phyloP scores from a whole-genome alignment of 2,113 vertebrate genomes.

The Aplodontia rufa region DNA sequence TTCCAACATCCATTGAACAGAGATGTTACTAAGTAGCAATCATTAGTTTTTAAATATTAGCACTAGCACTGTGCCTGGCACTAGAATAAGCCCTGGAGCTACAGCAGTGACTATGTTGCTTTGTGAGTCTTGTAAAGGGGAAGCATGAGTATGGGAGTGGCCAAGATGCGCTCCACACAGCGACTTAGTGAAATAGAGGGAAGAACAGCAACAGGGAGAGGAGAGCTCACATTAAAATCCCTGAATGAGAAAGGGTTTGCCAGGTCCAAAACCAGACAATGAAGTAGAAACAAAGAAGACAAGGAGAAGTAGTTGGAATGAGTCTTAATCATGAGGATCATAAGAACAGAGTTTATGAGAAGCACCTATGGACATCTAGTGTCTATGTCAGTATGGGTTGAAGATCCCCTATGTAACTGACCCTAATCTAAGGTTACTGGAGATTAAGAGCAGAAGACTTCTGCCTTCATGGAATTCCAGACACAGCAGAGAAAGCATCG shows the following conservation, averaged over 20 bases:
- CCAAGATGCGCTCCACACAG: background rate
- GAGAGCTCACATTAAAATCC: background rate
- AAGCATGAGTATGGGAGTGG: background rate
- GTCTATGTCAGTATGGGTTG: background rate
- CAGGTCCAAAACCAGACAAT: background rate
- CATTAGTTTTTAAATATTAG: background rate
- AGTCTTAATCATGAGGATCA: background rate
- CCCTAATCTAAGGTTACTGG: background rate
- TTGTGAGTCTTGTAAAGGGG: background rate
- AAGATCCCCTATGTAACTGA: background rate
- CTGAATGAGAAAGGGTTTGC: background rate
- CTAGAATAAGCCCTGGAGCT: background rate
- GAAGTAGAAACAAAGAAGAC: background rate
- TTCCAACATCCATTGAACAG: background rate
- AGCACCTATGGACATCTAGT: background rate
- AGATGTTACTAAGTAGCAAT: background rate
- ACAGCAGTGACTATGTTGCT: background rate
- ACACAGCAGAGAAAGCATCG: background rate
- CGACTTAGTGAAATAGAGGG: background rate
- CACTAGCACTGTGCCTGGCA: background rate
- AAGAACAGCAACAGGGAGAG: background rate
- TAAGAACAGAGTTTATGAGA: background rate
- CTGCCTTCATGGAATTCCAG: background rate
- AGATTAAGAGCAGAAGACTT: background rate
- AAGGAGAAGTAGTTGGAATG: background rate